phyloP scores from a whole-genome alignment of 1,140 invertebrate genomes.

The Pseudomyrmex gracilis region DNA sequence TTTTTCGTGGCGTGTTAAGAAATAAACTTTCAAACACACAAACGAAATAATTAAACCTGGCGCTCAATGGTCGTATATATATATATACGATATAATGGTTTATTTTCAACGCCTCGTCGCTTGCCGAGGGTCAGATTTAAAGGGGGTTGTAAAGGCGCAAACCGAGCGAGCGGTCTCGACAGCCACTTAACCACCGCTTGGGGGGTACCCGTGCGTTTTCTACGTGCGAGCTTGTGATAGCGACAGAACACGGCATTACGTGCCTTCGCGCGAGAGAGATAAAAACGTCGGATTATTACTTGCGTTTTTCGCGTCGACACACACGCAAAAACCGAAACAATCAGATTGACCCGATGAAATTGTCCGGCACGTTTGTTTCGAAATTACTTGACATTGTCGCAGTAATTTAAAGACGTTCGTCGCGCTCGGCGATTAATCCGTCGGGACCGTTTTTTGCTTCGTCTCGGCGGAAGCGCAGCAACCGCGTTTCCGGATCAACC shows the following conservation, averaged over 20 bases:
- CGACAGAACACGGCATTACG: constrained; percentile 34
- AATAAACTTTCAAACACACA: neutral
- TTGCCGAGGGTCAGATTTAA: neutral
- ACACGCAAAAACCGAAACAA: neutral
- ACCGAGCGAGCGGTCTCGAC: constrained; percentile 34
- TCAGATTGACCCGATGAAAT: neutral
- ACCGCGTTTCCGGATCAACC: neutral
- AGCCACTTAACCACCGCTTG: constrained; percentile 26
- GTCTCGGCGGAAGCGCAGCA: constrained; percentile 8
- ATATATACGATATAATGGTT: neutral
- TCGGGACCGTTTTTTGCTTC: neutral
- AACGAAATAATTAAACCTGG: constrained; percentile 18
- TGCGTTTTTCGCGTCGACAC: constrained; percentile 17
- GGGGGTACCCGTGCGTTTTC: neutral
- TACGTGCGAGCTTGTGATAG: constrained; percentile 42
- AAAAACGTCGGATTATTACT: constrained; percentile 20
- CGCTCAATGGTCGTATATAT: too few relatives aligned
- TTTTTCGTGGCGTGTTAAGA: neutral
- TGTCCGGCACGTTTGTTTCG: neutral
- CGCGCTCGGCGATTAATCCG: neutral
- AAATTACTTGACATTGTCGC: neutral
- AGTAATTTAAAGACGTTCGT: neutral
- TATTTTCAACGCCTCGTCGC: neutral
- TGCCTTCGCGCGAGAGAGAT: constrained; percentile 11
- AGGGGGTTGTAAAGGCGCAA: neutral